Base-by-base conservation (phyloP, 30 jellyfish, hydroid and myxozoan genomes). In the Mastigias papua region DNA sequence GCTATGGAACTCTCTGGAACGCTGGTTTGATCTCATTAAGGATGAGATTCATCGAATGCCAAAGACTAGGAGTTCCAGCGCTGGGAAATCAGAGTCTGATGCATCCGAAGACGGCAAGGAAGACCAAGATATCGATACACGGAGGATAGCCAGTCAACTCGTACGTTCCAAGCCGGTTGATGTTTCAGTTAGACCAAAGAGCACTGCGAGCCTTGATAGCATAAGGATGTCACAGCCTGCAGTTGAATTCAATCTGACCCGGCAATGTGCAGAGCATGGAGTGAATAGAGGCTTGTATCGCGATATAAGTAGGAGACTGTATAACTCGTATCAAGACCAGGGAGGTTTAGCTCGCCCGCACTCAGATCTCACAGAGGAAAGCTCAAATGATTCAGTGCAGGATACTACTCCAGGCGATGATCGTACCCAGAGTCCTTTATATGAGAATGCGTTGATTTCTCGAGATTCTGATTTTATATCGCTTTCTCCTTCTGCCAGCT, bases 221-320 rank as follows among this genome's bases (percentile, higher is more conserved):
- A 34, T 94, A 27, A 82, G 97, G 16, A 78, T 89, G 31, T 73
- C 92, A 33, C 98, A 94, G 82, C 98, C 98, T 0, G 98, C 98
- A 0, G 78, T 82, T 33, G 96, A 89, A 46, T 84, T 87, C 70
- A 92, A 86, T 48, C 35, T 91, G 67, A 80, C 92, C 19, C 35
- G 86, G 42, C 71, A 48, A 27, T 25, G 69, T 17, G 88, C 67
- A 4, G 95, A 86, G 37, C 76, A 50, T 30, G 61, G 65, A 42
- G 9, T 42, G 42, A 74, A 80, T 46, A 48, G 88, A 33, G 78
- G 88, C 37, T 57, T 86, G 28, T 74, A 86, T 33, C 80, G 95
- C 21, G 77, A 65, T 27, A 33, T 86, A 8, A 67, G 95, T 9
- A 27, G 82, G 7, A 42, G 71, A 78, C 21, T 80, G 60, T 58